Evolutionary conservation across 1,140 invertebrate species (phyloP).

Genomic region (Zaprionus gabonicus): DNA sequence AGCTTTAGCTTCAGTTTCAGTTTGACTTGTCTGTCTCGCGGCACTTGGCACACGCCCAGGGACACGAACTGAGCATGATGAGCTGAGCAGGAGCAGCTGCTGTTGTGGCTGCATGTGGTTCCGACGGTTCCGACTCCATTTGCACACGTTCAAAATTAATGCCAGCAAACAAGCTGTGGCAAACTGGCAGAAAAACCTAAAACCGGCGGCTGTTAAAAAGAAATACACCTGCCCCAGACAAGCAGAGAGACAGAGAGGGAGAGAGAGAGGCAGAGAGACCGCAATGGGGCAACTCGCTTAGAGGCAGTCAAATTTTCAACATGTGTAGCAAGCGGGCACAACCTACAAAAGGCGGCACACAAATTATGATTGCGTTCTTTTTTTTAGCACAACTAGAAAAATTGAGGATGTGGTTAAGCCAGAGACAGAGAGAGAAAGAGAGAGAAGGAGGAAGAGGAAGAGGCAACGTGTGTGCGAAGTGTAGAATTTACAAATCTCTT

Average conservation of each 20-base stretch:
- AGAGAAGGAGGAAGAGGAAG: neutral
- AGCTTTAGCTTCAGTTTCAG: neutral
- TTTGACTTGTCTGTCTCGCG: neutral
- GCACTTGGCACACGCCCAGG: constrained; percentile 45
- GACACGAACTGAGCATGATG: constrained; percentile 2
- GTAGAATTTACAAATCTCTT: constrained; percentile 69
- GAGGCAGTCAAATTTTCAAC: constrained; percentile 56
- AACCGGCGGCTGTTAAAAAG: constrained; percentile 61
- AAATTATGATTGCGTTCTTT: constrained; percentile 50
- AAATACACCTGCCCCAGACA: constrained; percentile 67
- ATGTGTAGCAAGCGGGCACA: constrained; percentile 52
- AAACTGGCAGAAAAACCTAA: constrained; percentile 29
- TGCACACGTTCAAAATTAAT: constrained; percentile 71
- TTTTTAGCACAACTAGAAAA: constrained; percentile 67
- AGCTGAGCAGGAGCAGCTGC: constrained; percentile 53
- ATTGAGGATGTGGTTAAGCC: constrained; percentile 76
- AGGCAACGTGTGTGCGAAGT: constrained; percentile 9
- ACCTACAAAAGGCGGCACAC: constrained; percentile 53
- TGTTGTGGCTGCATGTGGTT: constrained; percentile 31
- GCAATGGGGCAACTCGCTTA: constrained; percentile 35
- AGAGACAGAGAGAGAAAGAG: neutral
- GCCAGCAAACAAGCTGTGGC: constrained; percentile 51
- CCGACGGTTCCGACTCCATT: constrained; percentile 32
- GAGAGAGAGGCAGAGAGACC: neutral
- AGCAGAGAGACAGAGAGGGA: neutral